Conservation (phyloP, 2,113 vertebrate genomes). For the Labeo rohita region DNA sequence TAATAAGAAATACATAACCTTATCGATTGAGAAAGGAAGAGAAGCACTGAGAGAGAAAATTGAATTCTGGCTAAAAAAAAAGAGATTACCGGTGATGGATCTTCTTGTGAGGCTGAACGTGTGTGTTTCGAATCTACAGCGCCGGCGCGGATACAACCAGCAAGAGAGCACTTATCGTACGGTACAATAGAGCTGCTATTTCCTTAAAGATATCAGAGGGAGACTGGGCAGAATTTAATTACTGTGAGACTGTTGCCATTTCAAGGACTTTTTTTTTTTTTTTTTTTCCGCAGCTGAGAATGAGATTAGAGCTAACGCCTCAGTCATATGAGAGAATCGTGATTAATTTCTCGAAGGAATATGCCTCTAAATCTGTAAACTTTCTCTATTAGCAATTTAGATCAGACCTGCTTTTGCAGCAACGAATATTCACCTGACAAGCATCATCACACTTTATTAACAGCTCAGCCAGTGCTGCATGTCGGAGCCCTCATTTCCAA, state of each 20-base stretch:
- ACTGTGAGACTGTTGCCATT: slow-evolving; percentile 81
- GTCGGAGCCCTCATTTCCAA: slow-evolving; percentile 75
- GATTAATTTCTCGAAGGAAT: slow-evolving; percentile 86
- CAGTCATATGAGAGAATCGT: slow-evolving; percentile 79
- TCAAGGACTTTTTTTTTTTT: slow-evolving; percentile 69
- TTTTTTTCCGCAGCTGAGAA: slow-evolving; percentile 76
- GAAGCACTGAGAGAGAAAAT: slow-evolving; percentile 56
- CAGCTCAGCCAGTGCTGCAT: slow-evolving; percentile 79
- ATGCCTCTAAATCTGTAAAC: slow-evolving; percentile 77
- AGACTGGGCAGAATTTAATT: slow-evolving; percentile 82
- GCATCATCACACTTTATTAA: slow-evolving; percentile 89
- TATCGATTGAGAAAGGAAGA: slow-evolving; percentile 54
- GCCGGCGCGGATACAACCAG: slow-evolving; percentile 51
- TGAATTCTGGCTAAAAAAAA: slow-evolving; percentile 55
- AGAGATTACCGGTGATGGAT: slow-evolving; percentile 59
- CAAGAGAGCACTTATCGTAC: slow-evolving; percentile 55
- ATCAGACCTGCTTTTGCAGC: slow-evolving; percentile 76
- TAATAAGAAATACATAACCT: slow-evolving; percentile 56
- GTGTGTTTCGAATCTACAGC: slow-evolving; percentile 47
- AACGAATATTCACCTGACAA: slow-evolving; percentile 72
- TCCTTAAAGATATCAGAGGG: slow-evolving; percentile 69
- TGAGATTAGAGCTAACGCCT: slow-evolving; percentile 83
- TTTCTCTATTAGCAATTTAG: slow-evolving; percentile 79
- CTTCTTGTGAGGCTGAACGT: slow-evolving; percentile 53
- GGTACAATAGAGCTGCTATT: slow-evolving; percentile 57